These are phyloP conservation scores for Drosophila emarginata DNA, from an alignment of 2,888 invertebrate species.

Conservation along the genomic window DNA sequence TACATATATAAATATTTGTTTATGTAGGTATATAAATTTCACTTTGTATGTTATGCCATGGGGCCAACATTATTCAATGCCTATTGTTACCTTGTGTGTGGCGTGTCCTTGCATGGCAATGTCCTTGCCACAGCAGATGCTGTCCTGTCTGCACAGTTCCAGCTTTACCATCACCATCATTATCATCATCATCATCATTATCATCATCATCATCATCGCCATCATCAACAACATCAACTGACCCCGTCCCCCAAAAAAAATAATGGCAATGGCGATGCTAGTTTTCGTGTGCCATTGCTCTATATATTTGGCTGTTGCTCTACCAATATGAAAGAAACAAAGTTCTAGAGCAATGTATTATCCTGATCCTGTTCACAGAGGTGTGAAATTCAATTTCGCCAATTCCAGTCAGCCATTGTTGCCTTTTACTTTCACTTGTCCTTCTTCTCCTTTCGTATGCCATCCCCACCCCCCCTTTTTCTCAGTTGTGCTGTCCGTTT, in stretches of 20 bases:
- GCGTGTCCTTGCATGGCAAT: conserved; percentile 19
- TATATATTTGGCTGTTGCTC: conserved; percentile 28
- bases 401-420: conserved; percentile 53
- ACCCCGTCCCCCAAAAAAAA: neutral
- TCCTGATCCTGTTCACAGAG: conserved; percentile 56
- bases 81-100: conserved; percentile 46
- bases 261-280: neutral
- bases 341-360: conserved; percentile 29
- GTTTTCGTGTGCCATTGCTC: conserved; percentile 20
- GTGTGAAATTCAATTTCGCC: conserved; percentile 66
- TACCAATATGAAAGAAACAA: conserved; percentile 46
- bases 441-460: conserved; percentile 8
- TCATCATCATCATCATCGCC: conserved; percentile 9
- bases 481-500: conserved; percentile 44
- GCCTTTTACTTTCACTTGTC: conserved; percentile 29
- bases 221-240: conserved; percentile 12
- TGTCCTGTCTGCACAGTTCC: conserved; percentile 19
- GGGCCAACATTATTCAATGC: conserved; percentile 30
- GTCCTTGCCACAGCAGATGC: conserved; percentile 20
- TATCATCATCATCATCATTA: conserved; percentile 13
- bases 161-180: conserved; percentile 16
- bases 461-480: neutral
- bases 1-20: conserved; percentile 35
- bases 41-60: conserved; percentile 29
- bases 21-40: conserved; percentile 24